A percentile compares a stretch with the other conserved stretches of the same genome.
Evolutionary conservation across 2,888 invertebrate species (phyloP).

Genomic region (Parasteatoda lunata): DNA sequence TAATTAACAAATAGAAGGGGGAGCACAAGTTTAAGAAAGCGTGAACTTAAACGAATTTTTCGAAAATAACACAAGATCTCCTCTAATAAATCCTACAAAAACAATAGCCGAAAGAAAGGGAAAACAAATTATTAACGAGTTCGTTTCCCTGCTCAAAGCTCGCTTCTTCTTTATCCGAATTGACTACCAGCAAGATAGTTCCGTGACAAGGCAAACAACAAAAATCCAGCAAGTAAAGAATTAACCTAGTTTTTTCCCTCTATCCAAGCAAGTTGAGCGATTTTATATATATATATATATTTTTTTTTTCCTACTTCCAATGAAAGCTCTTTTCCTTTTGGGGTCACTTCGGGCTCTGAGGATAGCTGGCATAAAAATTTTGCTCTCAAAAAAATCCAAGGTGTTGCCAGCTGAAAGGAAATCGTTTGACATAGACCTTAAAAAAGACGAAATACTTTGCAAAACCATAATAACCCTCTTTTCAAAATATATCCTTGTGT

Average conservation of each 20-base stretch:
- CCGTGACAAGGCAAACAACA: neutral
- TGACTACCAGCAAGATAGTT: neutral
- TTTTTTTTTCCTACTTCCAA: conserved; percentile 31
- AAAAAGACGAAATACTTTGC: neutral
- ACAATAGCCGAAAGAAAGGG: neutral
- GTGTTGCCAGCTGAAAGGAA: conserved; percentile 34
- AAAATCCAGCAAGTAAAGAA: conserved; percentile 7
- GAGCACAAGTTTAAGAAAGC: neutral
- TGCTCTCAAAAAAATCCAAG: neutral
- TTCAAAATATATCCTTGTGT: too few relatives aligned
- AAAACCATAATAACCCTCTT: too few relatives aligned
- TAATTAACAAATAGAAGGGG: neutral
- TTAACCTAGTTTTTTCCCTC: conserved; percentile 46
- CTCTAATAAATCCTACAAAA: neutral
- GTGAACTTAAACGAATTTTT: too few relatives aligned
- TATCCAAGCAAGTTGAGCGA: neutral
- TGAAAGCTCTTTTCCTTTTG: conserved; percentile 42
- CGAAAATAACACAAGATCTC: too few relatives aligned
- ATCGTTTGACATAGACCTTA: conserved; percentile 20
- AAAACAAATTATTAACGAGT: conserved; percentile 3
- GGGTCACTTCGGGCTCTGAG: conserved; percentile 41
- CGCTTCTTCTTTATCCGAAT: neutral
- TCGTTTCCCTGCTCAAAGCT: neutral
- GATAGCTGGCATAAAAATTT: conserved; percentile 9
- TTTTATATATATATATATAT: neutral